Conservation (phyloP, 1,140 invertebrate genomes). For the Penaeus chinensis region DNA sequence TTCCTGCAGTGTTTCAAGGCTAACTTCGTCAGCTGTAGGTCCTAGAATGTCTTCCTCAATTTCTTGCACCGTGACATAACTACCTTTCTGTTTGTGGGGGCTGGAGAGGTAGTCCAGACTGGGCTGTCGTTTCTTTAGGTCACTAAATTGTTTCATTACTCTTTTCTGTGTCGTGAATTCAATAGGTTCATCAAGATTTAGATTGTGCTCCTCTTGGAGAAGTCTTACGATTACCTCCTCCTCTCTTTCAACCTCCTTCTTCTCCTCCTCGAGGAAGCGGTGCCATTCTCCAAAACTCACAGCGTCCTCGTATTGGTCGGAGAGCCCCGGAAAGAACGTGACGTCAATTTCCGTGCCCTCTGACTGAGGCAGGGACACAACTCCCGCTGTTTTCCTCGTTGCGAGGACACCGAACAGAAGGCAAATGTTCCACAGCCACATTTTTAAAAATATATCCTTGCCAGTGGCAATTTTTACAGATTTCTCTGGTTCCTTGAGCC, state of each 20-base stretch:
- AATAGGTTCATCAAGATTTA: not conserved
- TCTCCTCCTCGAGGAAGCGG: not conserved
- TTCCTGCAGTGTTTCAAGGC: too few species aligned
- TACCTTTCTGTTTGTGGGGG: too few species aligned
- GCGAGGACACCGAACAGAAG: too few species aligned
- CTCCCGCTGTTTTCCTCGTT: not conserved
- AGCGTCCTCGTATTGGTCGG: not conserved
- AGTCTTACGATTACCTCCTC: not conserved
- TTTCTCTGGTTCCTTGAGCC: too few species aligned
- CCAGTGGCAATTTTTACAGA: too few species aligned
- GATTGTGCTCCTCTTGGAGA: not conserved
- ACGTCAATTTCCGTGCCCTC: conserved; percentile 12
- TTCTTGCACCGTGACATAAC: too few species aligned
- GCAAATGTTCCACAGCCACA: too few species aligned
- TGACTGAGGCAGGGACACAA: not conserved
- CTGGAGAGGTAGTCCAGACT: too few species aligned
- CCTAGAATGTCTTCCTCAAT: too few species aligned
- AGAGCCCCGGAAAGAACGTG: not conserved
- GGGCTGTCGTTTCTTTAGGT: not conserved
- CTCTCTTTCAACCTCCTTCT: not conserved
- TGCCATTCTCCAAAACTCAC: not conserved
- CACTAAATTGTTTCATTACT: not conserved
- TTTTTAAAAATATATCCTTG: too few species aligned
- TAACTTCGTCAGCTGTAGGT: too few species aligned
- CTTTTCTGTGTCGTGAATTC: not conserved